phyloP scores from a whole-genome alignment of 2,113 vertebrate genomes.

The Melanostigma gelatinosum region DNA sequence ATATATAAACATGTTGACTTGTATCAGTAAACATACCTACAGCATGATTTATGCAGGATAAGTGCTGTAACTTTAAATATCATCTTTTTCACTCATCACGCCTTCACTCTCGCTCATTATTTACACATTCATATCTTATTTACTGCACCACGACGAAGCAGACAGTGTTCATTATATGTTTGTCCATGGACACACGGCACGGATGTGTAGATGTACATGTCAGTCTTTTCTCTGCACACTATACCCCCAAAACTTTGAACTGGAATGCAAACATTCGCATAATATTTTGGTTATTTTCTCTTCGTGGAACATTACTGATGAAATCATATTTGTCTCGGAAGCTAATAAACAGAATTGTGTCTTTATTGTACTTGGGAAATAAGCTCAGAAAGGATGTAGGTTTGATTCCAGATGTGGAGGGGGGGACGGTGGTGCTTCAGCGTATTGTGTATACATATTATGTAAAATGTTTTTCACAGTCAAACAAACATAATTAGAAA shows the following conservation, averaged over 20 bases:
- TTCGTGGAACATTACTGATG: too few species aligned
- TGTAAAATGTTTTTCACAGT: neutral
- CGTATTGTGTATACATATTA: neutral
- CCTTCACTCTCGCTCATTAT: neutral
- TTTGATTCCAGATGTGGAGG: neutral
- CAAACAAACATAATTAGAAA: neutral
- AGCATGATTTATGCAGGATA: neutral
- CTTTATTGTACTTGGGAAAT: neutral
- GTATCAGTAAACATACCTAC: neutral
- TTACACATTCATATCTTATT: neutral
- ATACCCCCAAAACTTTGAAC: neutral
- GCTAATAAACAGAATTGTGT: neutral
- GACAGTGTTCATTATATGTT: slow-evolving; percentile 13
- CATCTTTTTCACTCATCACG: neutral
- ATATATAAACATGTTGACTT: neutral
- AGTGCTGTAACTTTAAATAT: neutral
- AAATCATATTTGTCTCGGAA: neutral
- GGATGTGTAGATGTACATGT: neutral
- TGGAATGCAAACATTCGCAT: neutral
- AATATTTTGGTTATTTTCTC: neutral
- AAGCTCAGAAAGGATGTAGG: neutral
- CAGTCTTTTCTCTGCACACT: neutral
- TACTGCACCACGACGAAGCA: neutral
- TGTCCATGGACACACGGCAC: neutral
- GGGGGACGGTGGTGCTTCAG: neutral